Conservation (phyloP, 2,888 invertebrate genomes). For the Hyposoter didymator region DNA sequence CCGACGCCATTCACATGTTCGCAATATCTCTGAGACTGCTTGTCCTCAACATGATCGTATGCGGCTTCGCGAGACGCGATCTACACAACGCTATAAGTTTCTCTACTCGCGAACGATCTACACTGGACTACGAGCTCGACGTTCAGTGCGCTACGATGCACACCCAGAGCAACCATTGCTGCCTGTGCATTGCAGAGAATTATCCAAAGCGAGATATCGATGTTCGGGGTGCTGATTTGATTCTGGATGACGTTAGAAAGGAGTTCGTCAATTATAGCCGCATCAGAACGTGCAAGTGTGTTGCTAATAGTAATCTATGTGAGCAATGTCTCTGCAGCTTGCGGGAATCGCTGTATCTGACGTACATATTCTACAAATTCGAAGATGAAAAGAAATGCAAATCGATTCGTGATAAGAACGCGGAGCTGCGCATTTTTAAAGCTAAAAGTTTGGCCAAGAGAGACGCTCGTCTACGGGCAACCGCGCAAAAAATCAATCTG, state of each 20-base stretch:
- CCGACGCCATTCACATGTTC: background rate
- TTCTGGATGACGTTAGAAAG: background rate
- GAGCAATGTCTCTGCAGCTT: background rate
- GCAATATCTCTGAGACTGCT: background rate
- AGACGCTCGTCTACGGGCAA: background rate
- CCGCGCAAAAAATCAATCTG: background rate
- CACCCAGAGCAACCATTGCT: conserved; percentile 1
- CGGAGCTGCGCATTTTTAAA: background rate
- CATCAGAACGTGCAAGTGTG: background rate
- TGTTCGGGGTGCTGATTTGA: background rate
- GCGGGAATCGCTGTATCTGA: background rate
- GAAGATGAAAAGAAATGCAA: background rate
- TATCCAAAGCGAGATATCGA: background rate
- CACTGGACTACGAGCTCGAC: background rate
- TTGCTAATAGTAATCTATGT: background rate
- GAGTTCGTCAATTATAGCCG: background rate
- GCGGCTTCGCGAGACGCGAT: background rate
- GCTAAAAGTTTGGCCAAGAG: background rate
- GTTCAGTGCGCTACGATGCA: conserved; percentile 3
- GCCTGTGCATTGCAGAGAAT: background rate
- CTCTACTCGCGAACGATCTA: background rate
- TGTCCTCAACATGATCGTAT: background rate
- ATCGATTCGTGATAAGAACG: background rate
- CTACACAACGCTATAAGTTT: conserved; percentile 1
- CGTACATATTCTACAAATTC: background rate